Conservation (phyloP, 2,888 invertebrate genomes). For the Slavum lentiscoides region DNA sequence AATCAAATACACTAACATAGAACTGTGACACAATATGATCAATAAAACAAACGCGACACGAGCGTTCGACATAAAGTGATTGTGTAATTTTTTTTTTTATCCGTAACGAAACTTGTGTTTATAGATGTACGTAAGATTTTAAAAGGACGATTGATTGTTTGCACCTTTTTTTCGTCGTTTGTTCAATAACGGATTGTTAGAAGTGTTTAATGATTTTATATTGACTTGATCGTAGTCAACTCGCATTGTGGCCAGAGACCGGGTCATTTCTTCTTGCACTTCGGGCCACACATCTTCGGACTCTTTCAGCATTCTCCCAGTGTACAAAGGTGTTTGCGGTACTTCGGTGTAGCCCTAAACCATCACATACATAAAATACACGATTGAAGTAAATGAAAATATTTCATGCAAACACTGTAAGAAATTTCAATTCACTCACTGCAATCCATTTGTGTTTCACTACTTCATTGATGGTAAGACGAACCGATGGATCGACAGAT, state of each 20-base stretch:
- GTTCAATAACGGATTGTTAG: constrained; percentile 88
- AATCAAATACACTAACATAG: too few species aligned
- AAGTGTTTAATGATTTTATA: constrained; percentile 88
- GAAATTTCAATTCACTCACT: constrained; percentile 62
- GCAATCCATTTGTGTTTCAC: constrained; percentile 86
- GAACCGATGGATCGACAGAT: constrained; percentile 87
- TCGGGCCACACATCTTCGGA: constrained; percentile 94
- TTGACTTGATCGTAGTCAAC: constrained; percentile 95
- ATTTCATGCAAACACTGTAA: not conserved
- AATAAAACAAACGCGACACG: too few species aligned
- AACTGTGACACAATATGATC: too few species aligned
- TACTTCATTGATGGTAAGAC: constrained; percentile 89
- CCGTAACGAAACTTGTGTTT: too few species aligned
- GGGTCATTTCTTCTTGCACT: constrained; percentile 98
- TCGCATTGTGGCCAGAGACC: constrained; percentile 95
- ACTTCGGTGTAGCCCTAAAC: constrained; percentile 76
- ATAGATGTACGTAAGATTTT: not conserved
- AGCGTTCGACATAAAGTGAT: too few species aligned
- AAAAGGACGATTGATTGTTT: constrained; percentile 33
- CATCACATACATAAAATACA: constrained; percentile 54
- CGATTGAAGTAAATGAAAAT: not conserved
- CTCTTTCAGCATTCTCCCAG: constrained; percentile 84
- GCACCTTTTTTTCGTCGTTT: constrained; percentile 65
- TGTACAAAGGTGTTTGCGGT: constrained; percentile 93
- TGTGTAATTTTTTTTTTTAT: too few species aligned